Base-by-base conservation (phyloP, 2,888 invertebrate genomes). In the Vanessa cardui region DNA sequence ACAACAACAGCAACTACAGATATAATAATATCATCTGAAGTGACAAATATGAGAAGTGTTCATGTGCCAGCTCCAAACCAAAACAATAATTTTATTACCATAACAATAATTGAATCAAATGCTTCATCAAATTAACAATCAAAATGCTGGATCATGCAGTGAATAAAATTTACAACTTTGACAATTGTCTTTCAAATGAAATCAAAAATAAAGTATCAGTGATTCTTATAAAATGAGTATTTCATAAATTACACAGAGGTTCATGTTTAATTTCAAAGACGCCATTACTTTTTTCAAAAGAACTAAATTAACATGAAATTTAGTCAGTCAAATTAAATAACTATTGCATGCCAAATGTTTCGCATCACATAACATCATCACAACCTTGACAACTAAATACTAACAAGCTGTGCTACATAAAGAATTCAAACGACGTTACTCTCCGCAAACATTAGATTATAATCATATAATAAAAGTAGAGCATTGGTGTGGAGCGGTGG, bases 401-500 rank as follows among this genome's bases (percentile, higher is more conserved):
- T 50, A 39, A 31, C 50, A 54, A 61, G 33, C 33, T 61, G 46
- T 60, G 33, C 21, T 33, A 20, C 5, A 54, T 31, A 54, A 54
- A 31, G n/a, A 9, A 18, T 20, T 12, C 9, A 15, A 52, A 16
- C 1, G 26, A 20, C 26, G 6, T n/a, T 1, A 16, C 16, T 31
- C 21, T 16, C 9, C 2, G 16, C n/a, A 31, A 16, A 54, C n/a
- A n/a, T 16, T 7, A 31, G 26, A 20, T n/a, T 20, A 20, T 8
- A 31, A 54, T 54, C 52, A 52, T 21, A 58, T 26, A 64, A 20
- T 47, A 67, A 68, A 63, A 67, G 16, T 63, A 66, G 50, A 64
- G 66, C 69, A 64, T 66, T 64, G 71, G 68, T 60, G 68, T 66
- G 66, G 71, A 72, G 72, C 67, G 47, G 69, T 71, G 63, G 58